A percentile compares a stretch with the other conserved stretches of the same genome.
These are phyloP conservation scores for Drosophila cardini DNA, from an alignment of 1,140 invertebrate genomes.

Conservation along the genomic window DNA sequence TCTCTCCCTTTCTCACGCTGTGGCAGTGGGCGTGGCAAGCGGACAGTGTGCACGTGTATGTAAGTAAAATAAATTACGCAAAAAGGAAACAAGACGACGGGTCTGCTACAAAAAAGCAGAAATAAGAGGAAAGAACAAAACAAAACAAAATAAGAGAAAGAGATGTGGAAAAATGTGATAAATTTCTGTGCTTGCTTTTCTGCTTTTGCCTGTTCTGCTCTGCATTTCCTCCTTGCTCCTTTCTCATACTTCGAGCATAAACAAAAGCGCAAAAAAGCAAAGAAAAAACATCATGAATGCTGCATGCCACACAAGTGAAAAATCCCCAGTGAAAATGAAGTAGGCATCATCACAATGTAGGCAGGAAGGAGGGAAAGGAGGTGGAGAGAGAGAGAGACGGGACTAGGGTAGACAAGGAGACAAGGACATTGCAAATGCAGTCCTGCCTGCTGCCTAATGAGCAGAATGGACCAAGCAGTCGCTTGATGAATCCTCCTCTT, in stretches of 20 bases:
- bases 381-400: too few species aligned
- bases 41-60: conserved; percentile 6
- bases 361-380: not conserved
- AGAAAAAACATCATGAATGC: conserved; percentile 36
- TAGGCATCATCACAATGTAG: conserved; percentile 14
- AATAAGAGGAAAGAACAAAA: not conserved
- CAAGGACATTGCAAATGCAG: conserved; percentile 1
- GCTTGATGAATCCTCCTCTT: conserved; percentile 5
- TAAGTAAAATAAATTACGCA: conserved; percentile 61
- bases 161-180: conserved; percentile 18
- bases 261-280: conserved; percentile 63
- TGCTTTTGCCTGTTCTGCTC: not conserved
- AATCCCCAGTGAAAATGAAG: conserved; percentile 28
- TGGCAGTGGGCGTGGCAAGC: conserved; percentile 16
- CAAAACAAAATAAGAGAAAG: not conserved
- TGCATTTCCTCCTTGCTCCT: not conserved
- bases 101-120: not conserved
- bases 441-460: conserved; percentile 48
- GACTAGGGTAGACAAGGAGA: not conserved
- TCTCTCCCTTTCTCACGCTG: not conserved
- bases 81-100: conserved; percentile 49
- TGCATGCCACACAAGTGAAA: conserved; percentile 12
- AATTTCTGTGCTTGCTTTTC: conserved; percentile 10
- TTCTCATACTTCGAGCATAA: conserved; percentile 43
- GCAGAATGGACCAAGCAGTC: conserved; percentile 16